Conservation (phyloP, 2,113 vertebrate genomes). For the Leuciscus idus region DNA sequence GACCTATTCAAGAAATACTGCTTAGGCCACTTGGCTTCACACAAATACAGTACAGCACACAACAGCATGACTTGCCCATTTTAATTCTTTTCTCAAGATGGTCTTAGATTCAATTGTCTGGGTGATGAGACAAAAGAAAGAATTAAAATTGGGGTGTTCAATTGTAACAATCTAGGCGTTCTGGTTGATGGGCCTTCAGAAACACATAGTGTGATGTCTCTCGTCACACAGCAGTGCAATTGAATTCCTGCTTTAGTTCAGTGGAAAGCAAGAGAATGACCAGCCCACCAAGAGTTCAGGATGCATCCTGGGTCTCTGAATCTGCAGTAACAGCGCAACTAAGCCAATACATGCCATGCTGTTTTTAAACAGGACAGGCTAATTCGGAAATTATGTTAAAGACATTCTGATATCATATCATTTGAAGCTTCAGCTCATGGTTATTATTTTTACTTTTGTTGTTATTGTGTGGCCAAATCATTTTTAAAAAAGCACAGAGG, state of each 20-base stretch:
- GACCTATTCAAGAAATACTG: conserved; percentile 4
- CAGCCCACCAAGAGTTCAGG: conserved; percentile 58
- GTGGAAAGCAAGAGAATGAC: conserved; percentile 74
- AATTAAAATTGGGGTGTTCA: conserved; percentile 56
- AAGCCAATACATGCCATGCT: conserved; percentile 26
- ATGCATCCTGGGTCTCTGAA: conserved; percentile 25
- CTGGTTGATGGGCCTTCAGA: conserved; percentile 58
- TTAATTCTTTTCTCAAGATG: conserved; percentile 65
- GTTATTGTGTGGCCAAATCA: neutral
- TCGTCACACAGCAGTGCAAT: conserved; percentile 55
- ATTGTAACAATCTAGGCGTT: conserved; percentile 60
- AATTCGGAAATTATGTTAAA: neutral
- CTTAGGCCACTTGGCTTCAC: conserved; percentile 49
- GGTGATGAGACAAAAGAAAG: conserved; percentile 58
- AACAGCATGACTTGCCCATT: conserved; percentile 65
- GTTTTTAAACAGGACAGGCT: neutral
- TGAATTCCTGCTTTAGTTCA: conserved; percentile 65
- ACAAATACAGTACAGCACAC: conserved; percentile 65
- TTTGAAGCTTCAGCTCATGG: neutral
- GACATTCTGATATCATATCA: neutral
- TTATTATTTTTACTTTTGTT: neutral
- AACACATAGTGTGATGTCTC: conserved; percentile 65
- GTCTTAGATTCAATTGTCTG: conserved; percentile 34
- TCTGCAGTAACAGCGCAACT: conserved; percentile 3
- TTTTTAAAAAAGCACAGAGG: neutral